These are phyloP conservation scores for Octodonta nipae DNA, from an alignment of 2,888 invertebrate species.

Conservation along the genomic window DNA sequence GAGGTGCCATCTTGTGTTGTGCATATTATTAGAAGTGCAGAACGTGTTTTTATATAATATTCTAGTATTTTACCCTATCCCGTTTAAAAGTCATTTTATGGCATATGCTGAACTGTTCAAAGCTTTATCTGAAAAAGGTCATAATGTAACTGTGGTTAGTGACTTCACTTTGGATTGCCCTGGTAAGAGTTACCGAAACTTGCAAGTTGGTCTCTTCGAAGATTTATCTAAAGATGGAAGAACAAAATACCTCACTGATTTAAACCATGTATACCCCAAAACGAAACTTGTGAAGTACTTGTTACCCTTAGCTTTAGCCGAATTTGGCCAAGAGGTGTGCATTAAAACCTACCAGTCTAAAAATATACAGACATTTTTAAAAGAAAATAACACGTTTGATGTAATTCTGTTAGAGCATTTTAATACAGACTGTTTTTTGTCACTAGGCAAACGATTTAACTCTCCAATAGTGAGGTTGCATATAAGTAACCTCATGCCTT, in stretches of 20 bases:
- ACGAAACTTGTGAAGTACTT: too few species aligned
- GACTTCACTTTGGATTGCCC: conserved; percentile 43
- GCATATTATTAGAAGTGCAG: too few species aligned
- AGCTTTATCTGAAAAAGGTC: conserved; percentile 47
- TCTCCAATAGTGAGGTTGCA: conserved; percentile 41
- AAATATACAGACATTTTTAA: conserved; percentile 28
- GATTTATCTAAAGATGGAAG: too few species aligned
- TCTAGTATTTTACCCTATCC: conserved; percentile 51
- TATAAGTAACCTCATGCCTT: conserved; percentile 26
- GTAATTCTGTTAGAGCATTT: conserved; percentile 54
- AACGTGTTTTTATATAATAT: conserved; percentile 38
- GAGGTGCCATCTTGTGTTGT: too few species aligned
- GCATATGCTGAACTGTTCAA: conserved; percentile 47
- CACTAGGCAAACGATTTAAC: conserved; percentile 45
- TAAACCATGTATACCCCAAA: conserved; percentile 3
- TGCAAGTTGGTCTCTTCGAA: too few species aligned
- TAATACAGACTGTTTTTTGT: conserved; percentile 54
- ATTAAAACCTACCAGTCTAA: conserved; percentile 6
- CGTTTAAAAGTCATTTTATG: conserved; percentile 57
- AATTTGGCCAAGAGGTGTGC: conserved; percentile 7
- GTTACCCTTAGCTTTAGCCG: too few species aligned
- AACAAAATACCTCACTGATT: too few species aligned
- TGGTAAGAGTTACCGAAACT: conserved; percentile 42
- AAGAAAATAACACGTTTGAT: conserved; percentile 43
- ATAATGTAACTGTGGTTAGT: conserved; percentile 53